A percentile compares a stretch with the other conserved stretches of the same genome.
phyloP scores from a whole-genome alignment of 2,888 invertebrate species.

The Nomada fabriciana region DNA sequence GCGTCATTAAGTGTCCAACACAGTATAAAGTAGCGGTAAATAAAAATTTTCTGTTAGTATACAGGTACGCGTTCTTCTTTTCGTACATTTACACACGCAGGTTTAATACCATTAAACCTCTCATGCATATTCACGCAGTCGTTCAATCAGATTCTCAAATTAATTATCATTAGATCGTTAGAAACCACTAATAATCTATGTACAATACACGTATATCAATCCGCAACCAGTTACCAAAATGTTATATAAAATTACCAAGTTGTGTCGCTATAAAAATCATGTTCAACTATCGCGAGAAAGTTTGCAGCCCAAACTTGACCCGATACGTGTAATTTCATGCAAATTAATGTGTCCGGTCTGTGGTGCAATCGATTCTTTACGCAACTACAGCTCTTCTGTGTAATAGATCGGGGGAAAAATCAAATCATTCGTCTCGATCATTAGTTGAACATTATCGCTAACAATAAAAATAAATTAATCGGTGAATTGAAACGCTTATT shows the following conservation, averaged over 20 bases:
- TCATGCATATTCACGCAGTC: constrained; percentile 51
- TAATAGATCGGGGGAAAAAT: background rate
- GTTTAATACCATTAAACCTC: constrained; percentile 46
- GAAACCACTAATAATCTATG: constrained; percentile 78
- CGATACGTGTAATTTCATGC: constrained; percentile 1
- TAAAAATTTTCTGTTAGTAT: constrained; percentile 39
- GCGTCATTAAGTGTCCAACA: constrained; percentile 23
- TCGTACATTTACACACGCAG: constrained; percentile 24
- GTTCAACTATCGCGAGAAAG: constrained; percentile 74
- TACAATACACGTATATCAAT: constrained; percentile 80
- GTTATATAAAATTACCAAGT: constrained; percentile 79
- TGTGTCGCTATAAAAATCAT: constrained; percentile 78
- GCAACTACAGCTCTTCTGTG: background rate
- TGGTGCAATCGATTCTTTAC: background rate
- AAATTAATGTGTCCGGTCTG: background rate
- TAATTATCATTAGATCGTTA: constrained; percentile 80
- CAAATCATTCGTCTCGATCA: constrained; percentile 45
- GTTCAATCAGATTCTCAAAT: constrained; percentile 61
- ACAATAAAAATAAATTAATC: constrained; percentile 81
- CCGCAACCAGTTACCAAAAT: constrained; percentile 79
- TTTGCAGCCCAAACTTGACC: constrained; percentile 22
- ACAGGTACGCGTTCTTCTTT: constrained; percentile 18
- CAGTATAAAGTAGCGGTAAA: constrained; percentile 39
- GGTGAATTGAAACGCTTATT: constrained; percentile 72
- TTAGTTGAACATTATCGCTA: constrained; percentile 68